phyloP scores from a whole-genome alignment of 92 coral and sea anemone genomes.

The Galaxea fascicularis region DNA sequence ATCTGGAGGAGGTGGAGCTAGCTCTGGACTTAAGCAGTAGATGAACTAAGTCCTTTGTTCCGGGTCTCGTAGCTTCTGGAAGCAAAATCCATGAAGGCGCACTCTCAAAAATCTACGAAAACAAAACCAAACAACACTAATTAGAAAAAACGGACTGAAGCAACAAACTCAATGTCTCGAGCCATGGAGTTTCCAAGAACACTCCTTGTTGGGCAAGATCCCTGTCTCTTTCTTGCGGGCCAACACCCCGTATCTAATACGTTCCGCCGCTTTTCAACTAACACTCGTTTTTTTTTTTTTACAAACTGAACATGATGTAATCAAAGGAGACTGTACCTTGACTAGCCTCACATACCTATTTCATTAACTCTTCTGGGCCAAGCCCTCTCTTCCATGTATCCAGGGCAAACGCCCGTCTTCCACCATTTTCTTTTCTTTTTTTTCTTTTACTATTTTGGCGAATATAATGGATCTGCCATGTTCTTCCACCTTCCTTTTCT shows the following conservation, averaged over 20 bases:
- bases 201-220: slow-evolving; percentile 10
- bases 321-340: too few relatives aligned
- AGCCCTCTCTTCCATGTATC: too few relatives aligned
- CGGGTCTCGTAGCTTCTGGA: background rate
- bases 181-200: background rate
- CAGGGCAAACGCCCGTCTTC: too few relatives aligned
- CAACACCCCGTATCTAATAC: slow-evolving; percentile 9
- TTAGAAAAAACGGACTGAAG: too few relatives aligned
- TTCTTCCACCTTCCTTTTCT: too few relatives aligned
- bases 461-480: too few relatives aligned
- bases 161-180: too few relatives aligned
- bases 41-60: background rate
- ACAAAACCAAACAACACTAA: background rate
- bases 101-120: background rate
- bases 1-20: too few relatives aligned
- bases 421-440: too few relatives aligned
- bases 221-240: background rate
- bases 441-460: too few relatives aligned
- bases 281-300: background rate
- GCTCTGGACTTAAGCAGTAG: slow-evolving; percentile 1
- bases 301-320: slow-evolving; percentile 3
- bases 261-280: background rate
- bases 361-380: too few relatives aligned
- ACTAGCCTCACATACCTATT: too few relatives aligned
- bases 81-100: background rate